Evolutionary conservation across 2,797 vertebrate species (phyloP).

Genomic region (Phrynocephalus vlangalii): DNA sequence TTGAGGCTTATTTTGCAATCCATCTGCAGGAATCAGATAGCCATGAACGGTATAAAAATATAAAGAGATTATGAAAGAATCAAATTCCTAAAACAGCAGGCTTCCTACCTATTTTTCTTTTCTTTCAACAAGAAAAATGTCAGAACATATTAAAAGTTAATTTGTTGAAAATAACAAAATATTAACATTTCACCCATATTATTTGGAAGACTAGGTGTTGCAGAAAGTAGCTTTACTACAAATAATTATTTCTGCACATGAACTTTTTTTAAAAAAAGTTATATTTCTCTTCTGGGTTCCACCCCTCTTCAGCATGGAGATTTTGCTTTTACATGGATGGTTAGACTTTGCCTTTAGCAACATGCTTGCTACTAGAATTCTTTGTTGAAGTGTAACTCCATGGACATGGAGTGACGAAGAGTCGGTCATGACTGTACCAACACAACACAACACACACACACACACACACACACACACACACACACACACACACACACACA

Average conservation of each 20-base stretch:
- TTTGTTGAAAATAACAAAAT: constrained; percentile 46
- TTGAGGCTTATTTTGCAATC: constrained; percentile 40
- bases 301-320: constrained; percentile 23
- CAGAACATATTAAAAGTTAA: constrained; percentile 45
- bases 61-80: constrained; percentile 42
- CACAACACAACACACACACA: no score
- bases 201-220: background rate
- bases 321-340: constrained; percentile 28
- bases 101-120: constrained; percentile 44
- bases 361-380: no score
- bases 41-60: constrained; percentile 41
- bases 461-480: no score
- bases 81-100: constrained; percentile 31
- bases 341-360: constrained; percentile 25
- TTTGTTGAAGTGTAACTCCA: no score
- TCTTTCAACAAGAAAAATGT: background rate
- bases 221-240: constrained; percentile 31
- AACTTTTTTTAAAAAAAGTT: background rate
- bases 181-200: background rate
- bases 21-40: constrained; percentile 31
- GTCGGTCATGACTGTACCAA: no score
- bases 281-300: constrained; percentile 16
- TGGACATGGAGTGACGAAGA: no score
- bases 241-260: constrained; percentile 32
- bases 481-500: no score